Evolutionary conservation across 2,113 vertebrate species (phyloP), one percentile per base, ranked within the genome.

Genomic region (Xyliphius kryptos): DNA sequence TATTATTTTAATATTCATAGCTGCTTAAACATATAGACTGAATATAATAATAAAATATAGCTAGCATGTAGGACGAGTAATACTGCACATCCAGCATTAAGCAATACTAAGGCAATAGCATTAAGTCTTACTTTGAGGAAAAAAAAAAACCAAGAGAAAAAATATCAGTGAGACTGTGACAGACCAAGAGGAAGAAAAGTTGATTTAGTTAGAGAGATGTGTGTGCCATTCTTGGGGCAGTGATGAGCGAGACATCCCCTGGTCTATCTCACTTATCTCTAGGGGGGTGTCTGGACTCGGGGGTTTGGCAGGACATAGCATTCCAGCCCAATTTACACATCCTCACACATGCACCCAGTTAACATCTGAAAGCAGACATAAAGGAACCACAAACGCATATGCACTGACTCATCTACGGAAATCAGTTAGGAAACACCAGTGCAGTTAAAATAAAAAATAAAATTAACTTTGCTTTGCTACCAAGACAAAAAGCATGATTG

Each of bases 301-400:
- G 59, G 73, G 68, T 68, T 70, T 74, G 65, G 69, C 73, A 74
- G 66, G 57, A 67, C 73, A 71, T 26, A 62, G 62, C 73, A 75
- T 75, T 75, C 73, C 73, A 75, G 48, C 50, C 66, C 63, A 66
- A 71, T 75, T 75, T 75, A 74, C 70, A 73, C 72, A 60, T 61
- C 56, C 67, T 63, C 69, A 74, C 72, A 74, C 69, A 72, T 74
- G 73, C 69, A 66, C 57, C 64, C 56, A 67, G 62, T 69, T 66
- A 74, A 54, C 49, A 66, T 51, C 44, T 47, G 69, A 71, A 69
- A 56, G 50, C 41, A 68, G 52, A 69, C 26, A 17, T 41, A 40
- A 43, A 61, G 44, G n/a, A n/a, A n/a, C n/a, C n/a, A n/a, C 49
- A 40, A 56, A 56, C 17, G 40, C 60, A 46, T 13, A 26, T 16